Evolutionary conservation across 2,797 vertebrate species (phyloP).

Genomic region (Pantherophis vulpinus): DNA sequence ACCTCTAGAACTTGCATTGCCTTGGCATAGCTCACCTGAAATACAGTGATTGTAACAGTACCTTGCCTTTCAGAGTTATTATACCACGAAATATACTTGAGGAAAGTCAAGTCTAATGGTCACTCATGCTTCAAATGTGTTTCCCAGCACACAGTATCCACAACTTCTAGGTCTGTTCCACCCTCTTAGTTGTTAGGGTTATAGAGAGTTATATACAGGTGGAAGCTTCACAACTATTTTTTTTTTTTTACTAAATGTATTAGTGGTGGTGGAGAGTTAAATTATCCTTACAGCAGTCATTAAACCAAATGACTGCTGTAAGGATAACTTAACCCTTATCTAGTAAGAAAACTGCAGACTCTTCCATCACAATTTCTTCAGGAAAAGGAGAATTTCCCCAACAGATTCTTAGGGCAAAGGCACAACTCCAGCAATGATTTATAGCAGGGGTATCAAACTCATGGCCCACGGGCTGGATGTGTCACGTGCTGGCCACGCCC

Average conservation of each 20-base stretch:
- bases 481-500: no score
- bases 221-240: background rate
- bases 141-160: background rate
- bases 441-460: background rate
- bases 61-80: background rate
- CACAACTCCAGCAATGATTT: background rate
- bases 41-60: no score
- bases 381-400: background rate
- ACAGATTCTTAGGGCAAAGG: background rate
- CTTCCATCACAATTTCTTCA: background rate
- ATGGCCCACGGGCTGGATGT: no score
- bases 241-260: background rate
- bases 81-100: background rate
- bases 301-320: background rate
- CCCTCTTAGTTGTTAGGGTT: background rate
- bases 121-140: background rate
- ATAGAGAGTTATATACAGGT: background rate
- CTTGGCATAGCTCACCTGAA: background rate
- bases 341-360: background rate
- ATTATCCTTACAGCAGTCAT: background rate
- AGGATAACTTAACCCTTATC: background rate
- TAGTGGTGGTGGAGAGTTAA: background rate
- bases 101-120: background rate
- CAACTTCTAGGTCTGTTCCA: background rate
- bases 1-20: background rate